phyloP scores from a whole-genome alignment of 2,797 vertebrate genomes.

The Cyclura pinguis region DNA sequence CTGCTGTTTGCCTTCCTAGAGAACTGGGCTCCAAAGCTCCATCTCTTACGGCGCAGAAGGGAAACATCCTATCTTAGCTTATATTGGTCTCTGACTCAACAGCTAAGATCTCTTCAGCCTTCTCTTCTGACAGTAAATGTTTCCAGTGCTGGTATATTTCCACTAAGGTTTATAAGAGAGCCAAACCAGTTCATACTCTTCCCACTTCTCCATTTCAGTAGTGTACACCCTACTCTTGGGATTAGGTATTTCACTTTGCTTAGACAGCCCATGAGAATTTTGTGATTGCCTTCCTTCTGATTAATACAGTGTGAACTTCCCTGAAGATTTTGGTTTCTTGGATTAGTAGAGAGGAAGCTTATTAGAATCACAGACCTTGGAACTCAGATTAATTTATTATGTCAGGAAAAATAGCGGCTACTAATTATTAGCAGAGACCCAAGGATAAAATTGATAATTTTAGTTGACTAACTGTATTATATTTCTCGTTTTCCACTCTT shows the following conservation, averaged over 20 bases:
- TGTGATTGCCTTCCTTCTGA: neutral
- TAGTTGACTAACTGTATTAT: neutral
- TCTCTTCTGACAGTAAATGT: neutral
- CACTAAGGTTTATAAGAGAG: neutral
- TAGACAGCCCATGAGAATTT: neutral
- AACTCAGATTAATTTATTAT: rapidly evolving
- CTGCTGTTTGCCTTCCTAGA: neutral
- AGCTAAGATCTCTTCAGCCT: neutral
- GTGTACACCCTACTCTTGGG: neutral
- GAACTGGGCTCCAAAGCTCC: neutral
- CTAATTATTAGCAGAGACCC: neutral
- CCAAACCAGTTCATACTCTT: neutral
- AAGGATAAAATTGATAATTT: neutral
- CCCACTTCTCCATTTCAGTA: neutral
- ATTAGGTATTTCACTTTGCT: neutral
- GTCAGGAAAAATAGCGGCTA: conserved; percentile 4
- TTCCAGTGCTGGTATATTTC: neutral
- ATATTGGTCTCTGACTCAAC: neutral
- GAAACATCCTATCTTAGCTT: neutral
- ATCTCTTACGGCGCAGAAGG: neutral
- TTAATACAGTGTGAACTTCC: neutral
- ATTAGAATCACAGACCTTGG: neutral
- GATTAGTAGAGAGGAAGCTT: neutral
- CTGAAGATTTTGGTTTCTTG: neutral
- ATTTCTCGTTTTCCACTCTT: neutral